Evolutionary conservation across 2,113 vertebrate species (phyloP), one percentile per base, ranked within the genome.

Genomic region (Dicerorhinus sumatrensis): DNA sequence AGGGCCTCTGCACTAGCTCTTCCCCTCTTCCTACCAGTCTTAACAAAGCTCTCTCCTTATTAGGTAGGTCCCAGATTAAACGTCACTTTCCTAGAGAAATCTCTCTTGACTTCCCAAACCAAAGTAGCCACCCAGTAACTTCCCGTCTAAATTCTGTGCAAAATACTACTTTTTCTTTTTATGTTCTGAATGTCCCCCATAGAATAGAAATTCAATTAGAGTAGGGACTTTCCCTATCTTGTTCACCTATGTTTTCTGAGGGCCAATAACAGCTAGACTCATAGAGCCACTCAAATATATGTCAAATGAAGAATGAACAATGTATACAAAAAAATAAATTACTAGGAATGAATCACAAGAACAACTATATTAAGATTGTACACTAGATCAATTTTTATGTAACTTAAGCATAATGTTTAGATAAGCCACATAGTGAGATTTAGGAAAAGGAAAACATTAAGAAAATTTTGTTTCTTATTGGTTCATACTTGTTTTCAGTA

Each of bases 121-220:
- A 10, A 82, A 75, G 29, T 5, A 29, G 51, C 33, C 29, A 76
- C 9, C 14, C 13, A 70, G 39, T 70, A 14, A 89, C 29, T 42
- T 93, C n/a, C 56, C 56, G 5, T 54, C 54, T n/a, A 76, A 75
- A 69, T 75, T 79, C 42, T 51, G n/a, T 76, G 2, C 20, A 93
- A 88, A 91, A 67, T 42, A 82, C 58, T 67, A 83, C 48, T 63
- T 93, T 96, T 81, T 56, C n/a, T 70, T 82, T 84, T 62, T 33
- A 60, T 58, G 8, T 56, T 90, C 17, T 76, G 16, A 69, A 36
- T 31, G 42, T 60, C 65, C 33, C 42, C 14, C 69, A 6, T 1
- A 88, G 23, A 87, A 58, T 1, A 87, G n/a, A 84, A 94, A 77
- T 4, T 73, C 62, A 65, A 3, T 67, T 10, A 81, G 29, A 89